Evolutionary conservation across 2,797 vertebrate genomes (phyloP), one percentile per base, ranked within the genome.

Genomic region (Selene dorsalis): DNA sequence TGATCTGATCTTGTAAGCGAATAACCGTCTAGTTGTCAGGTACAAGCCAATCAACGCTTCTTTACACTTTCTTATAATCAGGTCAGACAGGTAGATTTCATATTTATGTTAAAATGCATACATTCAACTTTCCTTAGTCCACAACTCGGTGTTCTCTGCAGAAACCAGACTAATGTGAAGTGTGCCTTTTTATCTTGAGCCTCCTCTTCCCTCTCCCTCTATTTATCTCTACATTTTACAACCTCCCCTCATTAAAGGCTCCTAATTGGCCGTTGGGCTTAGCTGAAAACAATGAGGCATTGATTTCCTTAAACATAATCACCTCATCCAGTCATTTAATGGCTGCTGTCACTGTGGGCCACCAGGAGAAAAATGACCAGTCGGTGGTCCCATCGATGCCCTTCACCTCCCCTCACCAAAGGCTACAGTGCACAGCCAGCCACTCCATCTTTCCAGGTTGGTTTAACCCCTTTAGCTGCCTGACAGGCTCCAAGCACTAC

Each of bases 241-340:
- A 55, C 77, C 69, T 26, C 79, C 79, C 77, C 88, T 94, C 91
- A 94, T 94, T 94, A 93, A 87, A 66, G 71, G 71, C 82, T 89
- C 84, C 87, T 95, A 95, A 95, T 94, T 94, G 93, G 90, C 94
- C 87, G 60, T 89, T 90, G 90, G 90, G 86, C 90, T 91, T 86
- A 91, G 84, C 81, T 84, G 87, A 92, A 93, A 94, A 94, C 91
- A 94, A 92, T 88, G 88, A 88, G 87, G 87, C 89, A 93, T 94
- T 64, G 92, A 94, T 95, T 94, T 93, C 84, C 91, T 94, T 91
- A 90, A 91, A 91, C 91, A 86, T 93, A 93, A 93, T 95, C 92
- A 93, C 92, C 90, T 89, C 91, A 77, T 92, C 91, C 88, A 87
- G 84, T 91, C 89, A 63, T 89, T 91, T 93, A 93, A 94, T 92